A percentile compares a stretch with the other conserved stretches of the same genome.
phyloP scores from a whole-genome alignment of 1,140 invertebrate species.

The Drosophila auraria region DNA sequence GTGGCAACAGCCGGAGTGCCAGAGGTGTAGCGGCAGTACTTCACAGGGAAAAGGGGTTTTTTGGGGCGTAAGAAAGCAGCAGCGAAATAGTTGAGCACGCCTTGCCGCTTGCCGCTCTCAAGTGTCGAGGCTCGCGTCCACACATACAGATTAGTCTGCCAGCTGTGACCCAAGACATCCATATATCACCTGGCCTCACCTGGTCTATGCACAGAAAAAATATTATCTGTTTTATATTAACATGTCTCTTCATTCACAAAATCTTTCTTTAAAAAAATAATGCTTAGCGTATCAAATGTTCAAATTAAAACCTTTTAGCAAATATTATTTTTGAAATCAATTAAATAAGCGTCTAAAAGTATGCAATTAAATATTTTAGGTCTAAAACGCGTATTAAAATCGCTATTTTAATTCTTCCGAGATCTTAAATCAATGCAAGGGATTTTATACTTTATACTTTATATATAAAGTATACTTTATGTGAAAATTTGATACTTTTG shows the following conservation, averaged over 20 bases:
- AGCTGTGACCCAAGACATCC: constrained; percentile 47
- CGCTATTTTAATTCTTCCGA: no score
- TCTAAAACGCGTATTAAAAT: neutral
- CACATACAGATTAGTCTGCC: constrained; percentile 34
- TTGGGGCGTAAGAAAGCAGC: constrained; percentile 19
- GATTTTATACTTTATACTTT: no score
- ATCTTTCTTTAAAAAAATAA: neutral
- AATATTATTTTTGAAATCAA: neutral
- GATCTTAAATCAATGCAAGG: neutral
- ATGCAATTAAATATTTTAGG: neutral
- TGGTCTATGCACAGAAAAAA: constrained; percentile 2
- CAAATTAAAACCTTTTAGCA: neutral
- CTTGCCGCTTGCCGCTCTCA: constrained; percentile 51
- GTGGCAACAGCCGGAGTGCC: constrained; percentile 6
- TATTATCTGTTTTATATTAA: no score
- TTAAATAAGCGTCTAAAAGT: neutral
- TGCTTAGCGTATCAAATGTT: no score
- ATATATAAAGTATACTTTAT: no score
- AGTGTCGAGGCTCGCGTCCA: constrained; percentile 50
- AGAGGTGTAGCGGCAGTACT: neutral
- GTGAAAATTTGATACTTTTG: no score
- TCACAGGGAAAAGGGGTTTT: neutral
- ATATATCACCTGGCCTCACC: constrained; percentile 10
- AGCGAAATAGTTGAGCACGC: constrained; percentile 73
- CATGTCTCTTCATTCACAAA: neutral